These are phyloP conservation scores for Polyergus mexicanus DNA, from an alignment of 1,140 invertebrate species.

Conservation along the genomic window DNA sequence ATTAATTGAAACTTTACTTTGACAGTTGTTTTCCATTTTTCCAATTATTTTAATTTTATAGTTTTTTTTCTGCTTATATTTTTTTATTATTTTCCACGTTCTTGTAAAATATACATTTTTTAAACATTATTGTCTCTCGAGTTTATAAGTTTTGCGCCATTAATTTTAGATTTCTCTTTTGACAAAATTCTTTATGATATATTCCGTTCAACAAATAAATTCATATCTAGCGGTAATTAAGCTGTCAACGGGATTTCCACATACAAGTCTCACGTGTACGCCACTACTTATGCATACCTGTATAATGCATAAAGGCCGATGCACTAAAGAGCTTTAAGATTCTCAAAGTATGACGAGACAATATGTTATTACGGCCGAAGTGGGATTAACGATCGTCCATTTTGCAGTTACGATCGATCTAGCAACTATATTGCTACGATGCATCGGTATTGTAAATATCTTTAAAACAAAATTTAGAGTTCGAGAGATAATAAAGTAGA, in stretches of 20 bases:
- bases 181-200: background rate
- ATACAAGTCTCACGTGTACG: constrained; percentile 44
- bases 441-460: background rate
- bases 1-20: background rate
- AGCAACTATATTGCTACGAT: constrained; percentile 31
- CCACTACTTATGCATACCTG: constrained; percentile 23
- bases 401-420: constrained; percentile 48
- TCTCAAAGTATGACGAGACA: constrained; percentile 34
- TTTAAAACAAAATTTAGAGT: background rate
- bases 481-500: no score
- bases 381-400: constrained; percentile 45
- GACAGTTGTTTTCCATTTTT: background rate
- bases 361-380: constrained; percentile 66
- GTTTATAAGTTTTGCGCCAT: background rate
- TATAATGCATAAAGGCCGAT: constrained; percentile 47
- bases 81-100: background rate
- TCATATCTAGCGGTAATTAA: constrained; percentile 18
- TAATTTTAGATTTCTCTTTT: background rate
- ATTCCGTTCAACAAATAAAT: background rate
- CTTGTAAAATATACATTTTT: background rate
- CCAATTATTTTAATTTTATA: background rate
- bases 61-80: background rate
- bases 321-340: constrained; percentile 6
- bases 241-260: constrained; percentile 19
- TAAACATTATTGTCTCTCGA: background rate